Base-by-base conservation (phyloP, 2,797 vertebrate species). In the Coendou prehensilis region DNA sequence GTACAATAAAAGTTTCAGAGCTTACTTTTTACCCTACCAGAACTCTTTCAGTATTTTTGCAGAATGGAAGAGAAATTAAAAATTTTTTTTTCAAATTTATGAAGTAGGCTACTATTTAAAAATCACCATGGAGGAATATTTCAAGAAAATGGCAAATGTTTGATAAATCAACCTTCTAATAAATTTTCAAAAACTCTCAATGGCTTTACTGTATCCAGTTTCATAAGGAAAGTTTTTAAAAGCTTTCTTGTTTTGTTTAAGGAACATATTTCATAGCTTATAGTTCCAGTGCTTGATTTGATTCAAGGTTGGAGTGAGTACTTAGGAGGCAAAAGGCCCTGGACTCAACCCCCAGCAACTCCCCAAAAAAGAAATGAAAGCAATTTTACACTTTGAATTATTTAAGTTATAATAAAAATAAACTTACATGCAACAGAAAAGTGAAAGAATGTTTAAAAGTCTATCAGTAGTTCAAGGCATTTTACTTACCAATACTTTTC, bases 401-500 rank as follows among this genome's bases (percentile, higher is more conserved):
- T 50, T 76, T 76, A 37, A 91, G 89, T 75, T 84, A 92, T 28
- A 76, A 71, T 56, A 91, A 28, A 76, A 79, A 86, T 2, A 96
- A 91, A 84, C 86, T 18, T 59, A 94, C 15, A 95, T 91, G 71
- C 37, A 83, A 71, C 56, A 84, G 33, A 37, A 95, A 89, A 64
- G 14, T 69, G 91, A 92, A 80, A 59, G 5, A 71, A 86, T 57
- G 69, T 96, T 87, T 14, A 6, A 80, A 87, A 91, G 17, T 17
- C 22, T 91, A 54, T 50, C 52, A 93, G 47, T 81, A 76, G 41
- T 87, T 94, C 33, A 85, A 76, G 17, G 23, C 80, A 41, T 75
- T 95, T 67, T 90, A 82, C 10, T 93, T 83, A 92, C 23, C n/a
- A 81, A 76, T 67, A 71, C 33, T 94, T 96, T 95, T 91, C 23